Evolutionary conservation across 2,113 vertebrate species (phyloP).

Genomic region (Vanacampus margaritifer): DNA sequence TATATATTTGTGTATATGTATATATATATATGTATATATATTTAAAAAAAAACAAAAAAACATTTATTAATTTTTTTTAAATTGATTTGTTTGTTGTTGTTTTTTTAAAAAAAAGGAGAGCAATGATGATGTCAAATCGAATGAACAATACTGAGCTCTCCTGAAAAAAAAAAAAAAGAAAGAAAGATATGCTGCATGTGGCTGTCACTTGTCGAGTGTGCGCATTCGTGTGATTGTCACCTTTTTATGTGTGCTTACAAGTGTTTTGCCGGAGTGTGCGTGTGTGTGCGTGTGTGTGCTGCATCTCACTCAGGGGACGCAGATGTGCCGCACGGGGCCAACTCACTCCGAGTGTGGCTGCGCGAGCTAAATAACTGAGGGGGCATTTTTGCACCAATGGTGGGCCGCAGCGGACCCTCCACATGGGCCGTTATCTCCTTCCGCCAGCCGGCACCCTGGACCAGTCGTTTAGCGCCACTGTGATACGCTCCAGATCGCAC

Average conservation of each 20-base stretch:
- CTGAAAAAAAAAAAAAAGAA: too few relatives aligned
- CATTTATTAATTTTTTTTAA: too few relatives aligned
- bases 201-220: slow-evolving; percentile 12
- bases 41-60: too few relatives aligned
- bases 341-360: slow-evolving; percentile 12
- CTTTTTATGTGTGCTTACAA: too few relatives aligned
- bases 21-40: too few relatives aligned
- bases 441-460: slow-evolving; percentile 46
- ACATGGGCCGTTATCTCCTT: slow-evolving; percentile 50
- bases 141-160: too few relatives aligned
- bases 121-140: too few relatives aligned
- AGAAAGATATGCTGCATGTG: slow-evolving; percentile 14
- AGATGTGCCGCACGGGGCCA: too few relatives aligned
- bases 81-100: too few relatives aligned
- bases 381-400: slow-evolving; percentile 13
- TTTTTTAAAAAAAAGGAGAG: too few relatives aligned
- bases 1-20: too few relatives aligned
- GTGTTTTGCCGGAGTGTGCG: slow-evolving; percentile 5
- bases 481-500: slow-evolving; percentile 59
- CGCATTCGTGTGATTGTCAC: slow-evolving; percentile 9
- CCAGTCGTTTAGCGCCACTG: slow-evolving; percentile 39
- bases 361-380: slow-evolving; percentile 34
- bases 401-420: slow-evolving; percentile 26
- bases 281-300: neutral
- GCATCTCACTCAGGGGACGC: slow-evolving; percentile 16